A percentile compares a stretch with the other conserved stretches of the same genome.
Conservation (phyloP, 2,888 invertebrate species). For the Willowsia nigromaculata region DNA sequence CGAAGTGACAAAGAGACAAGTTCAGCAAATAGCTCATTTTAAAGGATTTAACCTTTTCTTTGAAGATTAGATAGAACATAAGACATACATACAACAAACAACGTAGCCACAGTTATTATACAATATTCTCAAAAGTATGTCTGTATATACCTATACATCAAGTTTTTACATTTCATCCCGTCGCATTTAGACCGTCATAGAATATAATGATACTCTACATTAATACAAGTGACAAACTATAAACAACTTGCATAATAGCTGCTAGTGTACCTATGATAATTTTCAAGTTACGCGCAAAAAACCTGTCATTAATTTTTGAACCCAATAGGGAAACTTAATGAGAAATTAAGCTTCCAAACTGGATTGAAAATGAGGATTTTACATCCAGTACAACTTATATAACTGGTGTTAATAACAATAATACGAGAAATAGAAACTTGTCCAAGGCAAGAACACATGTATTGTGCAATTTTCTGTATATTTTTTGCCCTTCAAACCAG, state of each 20-base stretch:
- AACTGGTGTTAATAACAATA: background rate
- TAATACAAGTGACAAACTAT: background rate
- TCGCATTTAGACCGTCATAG: too few relatives aligned
- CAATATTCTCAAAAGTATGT: too few relatives aligned
- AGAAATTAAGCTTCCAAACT: background rate
- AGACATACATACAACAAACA: background rate
- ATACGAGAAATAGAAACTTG: background rate
- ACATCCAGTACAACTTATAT: background rate
- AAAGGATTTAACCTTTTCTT: background rate
- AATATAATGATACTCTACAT: too few relatives aligned
- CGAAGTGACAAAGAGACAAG: background rate
- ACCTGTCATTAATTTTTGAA: background rate
- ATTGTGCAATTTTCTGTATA: conserved; percentile 16
- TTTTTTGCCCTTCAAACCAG: background rate
- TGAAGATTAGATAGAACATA: background rate
- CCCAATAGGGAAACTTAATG: background rate
- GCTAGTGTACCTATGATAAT: background rate
- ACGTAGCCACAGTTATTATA: too few relatives aligned
- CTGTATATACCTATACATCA: too few relatives aligned
- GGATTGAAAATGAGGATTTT: background rate
- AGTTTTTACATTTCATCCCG: too few relatives aligned
- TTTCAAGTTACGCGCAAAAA: background rate
- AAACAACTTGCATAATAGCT: background rate
- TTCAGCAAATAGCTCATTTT: conserved; percentile 7
- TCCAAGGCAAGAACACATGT: background rate